Evolutionary conservation across 2,888 invertebrate species (phyloP).

Genomic region (Melinaea menophilus): DNA sequence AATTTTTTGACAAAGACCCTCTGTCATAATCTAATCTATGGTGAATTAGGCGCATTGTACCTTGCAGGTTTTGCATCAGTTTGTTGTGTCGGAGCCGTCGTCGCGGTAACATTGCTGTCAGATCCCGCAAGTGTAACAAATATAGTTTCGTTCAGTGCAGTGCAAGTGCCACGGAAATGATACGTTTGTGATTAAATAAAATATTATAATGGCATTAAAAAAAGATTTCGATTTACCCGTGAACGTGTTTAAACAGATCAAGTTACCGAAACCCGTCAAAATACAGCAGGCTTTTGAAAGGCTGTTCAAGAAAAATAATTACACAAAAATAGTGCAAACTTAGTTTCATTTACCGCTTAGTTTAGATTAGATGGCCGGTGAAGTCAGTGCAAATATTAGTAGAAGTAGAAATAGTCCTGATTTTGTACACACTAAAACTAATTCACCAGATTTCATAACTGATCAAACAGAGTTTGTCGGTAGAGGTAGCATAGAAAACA

Average conservation of each 20-base stretch:
- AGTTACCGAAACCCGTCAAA: conserved; percentile 54
- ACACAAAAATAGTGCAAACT: conserved; percentile 73
- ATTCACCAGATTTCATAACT: conserved; percentile 60
- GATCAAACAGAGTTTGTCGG: conserved; percentile 67
- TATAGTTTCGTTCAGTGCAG: conserved; percentile 48
- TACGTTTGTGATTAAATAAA: conserved; percentile 48
- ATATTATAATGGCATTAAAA: conserved; percentile 67
- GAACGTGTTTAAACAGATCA: conserved; percentile 68
- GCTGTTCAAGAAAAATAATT: conserved; percentile 69
- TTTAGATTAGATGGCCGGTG: conserved; percentile 71
- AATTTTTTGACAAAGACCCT: conserved; percentile 13
- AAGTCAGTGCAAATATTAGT: conserved; percentile 58
- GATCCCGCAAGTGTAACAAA: conserved; percentile 47
- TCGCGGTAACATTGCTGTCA: conserved; percentile 57
- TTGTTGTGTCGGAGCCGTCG: conserved; percentile 71
- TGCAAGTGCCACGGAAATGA: conserved; percentile 64
- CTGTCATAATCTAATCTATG: conserved; percentile 50
- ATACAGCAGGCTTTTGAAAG: conserved; percentile 64
- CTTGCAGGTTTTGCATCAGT: conserved; percentile 49
- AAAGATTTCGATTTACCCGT: conserved; percentile 67
- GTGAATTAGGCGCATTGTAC: conserved; percentile 47
- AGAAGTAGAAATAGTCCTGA: conserved; percentile 53
- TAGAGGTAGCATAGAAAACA: conserved; percentile 53
- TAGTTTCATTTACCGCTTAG: conserved; percentile 40
- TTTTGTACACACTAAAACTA: conserved; percentile 34